phyloP scores from a whole-genome alignment of 2,888 invertebrate genomes.

The Drosophila paramelanica region DNA sequence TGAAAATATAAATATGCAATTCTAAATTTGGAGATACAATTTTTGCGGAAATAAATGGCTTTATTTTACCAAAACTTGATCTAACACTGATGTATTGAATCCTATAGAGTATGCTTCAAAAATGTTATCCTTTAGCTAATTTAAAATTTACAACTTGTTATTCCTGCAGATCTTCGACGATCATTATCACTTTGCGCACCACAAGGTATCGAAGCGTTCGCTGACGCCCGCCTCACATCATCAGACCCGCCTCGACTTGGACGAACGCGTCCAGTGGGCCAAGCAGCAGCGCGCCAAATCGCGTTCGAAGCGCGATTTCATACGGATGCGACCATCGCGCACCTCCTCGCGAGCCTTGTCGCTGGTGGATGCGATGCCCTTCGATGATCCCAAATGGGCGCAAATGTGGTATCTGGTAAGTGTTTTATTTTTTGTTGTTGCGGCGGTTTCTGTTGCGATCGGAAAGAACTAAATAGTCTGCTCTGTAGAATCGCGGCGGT shows the following conservation, averaged over 20 bases:
- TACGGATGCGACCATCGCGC: slow-evolving; percentile 85
- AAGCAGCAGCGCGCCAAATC: slow-evolving; percentile 92
- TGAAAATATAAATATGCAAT: too few species aligned
- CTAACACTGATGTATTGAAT: too few species aligned
- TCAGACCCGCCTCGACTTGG: slow-evolving; percentile 89
- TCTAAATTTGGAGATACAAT: too few species aligned
- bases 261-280: slow-evolving; percentile 92
- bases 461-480: background rate
- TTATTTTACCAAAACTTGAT: too few species aligned
- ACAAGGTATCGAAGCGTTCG: slow-evolving; percentile 92
- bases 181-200: slow-evolving; percentile 94
- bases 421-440: slow-evolving; percentile 67
- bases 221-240: slow-evolving; percentile 89
- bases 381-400: slow-evolving; percentile 96
- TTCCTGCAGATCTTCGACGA: slow-evolving; percentile 92
- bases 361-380: slow-evolving; percentile 83
- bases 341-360: slow-evolving; percentile 78
- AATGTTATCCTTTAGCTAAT: too few species aligned
- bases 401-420: slow-evolving; percentile 99
- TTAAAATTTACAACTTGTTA: background rate
- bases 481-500: slow-evolving; percentile 92
- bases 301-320: slow-evolving; percentile 92
- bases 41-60: too few species aligned
- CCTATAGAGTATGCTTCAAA: too few species aligned
- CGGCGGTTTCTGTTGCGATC: too few species aligned